Evolutionary conservation across 2,113 vertebrate genomes (phyloP).

Genomic region (Corapipo altera): DNA sequence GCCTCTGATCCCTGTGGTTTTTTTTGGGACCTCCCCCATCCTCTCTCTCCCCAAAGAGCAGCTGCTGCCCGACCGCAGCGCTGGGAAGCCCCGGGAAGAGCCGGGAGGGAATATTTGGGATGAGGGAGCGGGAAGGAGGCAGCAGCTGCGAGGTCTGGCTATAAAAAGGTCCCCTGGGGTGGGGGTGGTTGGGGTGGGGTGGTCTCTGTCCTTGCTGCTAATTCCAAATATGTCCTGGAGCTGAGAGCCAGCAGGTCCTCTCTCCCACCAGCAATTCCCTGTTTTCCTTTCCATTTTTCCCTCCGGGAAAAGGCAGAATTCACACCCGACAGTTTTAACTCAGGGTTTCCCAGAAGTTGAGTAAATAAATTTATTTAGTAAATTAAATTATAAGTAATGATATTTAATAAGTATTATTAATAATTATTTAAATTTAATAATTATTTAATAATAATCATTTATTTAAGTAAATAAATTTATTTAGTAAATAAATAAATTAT

Average conservation of each 20-base stretch:
- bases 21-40: too few species aligned
- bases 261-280: neutral
- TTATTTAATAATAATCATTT: too few species aligned
- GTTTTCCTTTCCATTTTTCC: neutral
- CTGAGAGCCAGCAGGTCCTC: neutral
- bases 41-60: too few species aligned
- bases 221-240: neutral
- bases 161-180: constrained; percentile 30
- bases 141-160: constrained; percentile 36
- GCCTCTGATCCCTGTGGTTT: too few species aligned
- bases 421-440: too few species aligned
- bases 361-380: neutral
- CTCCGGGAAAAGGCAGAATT: neutral
- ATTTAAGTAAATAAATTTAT: too few species aligned
- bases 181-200: neutral
- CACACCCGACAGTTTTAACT: neutral
- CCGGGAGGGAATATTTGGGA: neutral
- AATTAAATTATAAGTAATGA: too few species aligned
- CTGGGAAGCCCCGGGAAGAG: neutral
- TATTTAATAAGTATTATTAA: too few species aligned
- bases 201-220: neutral
- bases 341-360: neutral
- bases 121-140: neutral
- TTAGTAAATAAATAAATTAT: too few species aligned
- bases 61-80: neutral